Percentiles rank a stretch among this genome's conserved stretches.
Conservation (phyloP, 2,888 invertebrate genomes). For the Perizoma flavofasciatum region DNA sequence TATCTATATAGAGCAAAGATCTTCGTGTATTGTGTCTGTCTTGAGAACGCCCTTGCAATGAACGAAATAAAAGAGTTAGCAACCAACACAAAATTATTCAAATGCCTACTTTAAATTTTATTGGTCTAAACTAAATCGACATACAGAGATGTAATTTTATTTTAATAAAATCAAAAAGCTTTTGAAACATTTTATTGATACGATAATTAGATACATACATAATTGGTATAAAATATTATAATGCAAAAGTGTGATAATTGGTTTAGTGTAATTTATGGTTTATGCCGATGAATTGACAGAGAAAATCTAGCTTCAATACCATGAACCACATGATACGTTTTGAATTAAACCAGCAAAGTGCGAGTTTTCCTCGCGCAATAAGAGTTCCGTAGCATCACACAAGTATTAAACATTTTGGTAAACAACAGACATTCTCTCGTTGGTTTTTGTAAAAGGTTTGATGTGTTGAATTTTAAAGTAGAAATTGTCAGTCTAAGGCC, state of each 20-base stretch:
- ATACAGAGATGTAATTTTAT: not conserved
- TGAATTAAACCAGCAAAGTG: not conserved
- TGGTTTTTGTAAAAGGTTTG: no score
- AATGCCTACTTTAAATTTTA: not conserved
- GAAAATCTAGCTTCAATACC: not conserved
- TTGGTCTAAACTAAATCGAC: constrained; percentile 12
- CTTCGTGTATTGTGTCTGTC: constrained; percentile 44
- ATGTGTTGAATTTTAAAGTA: no score
- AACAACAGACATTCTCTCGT: no score
- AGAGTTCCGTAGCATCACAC: no score
- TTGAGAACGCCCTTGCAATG: constrained; percentile 67
- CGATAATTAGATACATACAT: constrained; percentile 30
- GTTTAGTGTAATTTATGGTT: constrained; percentile 23
- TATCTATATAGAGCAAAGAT: constrained; percentile 63
- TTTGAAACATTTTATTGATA: constrained; percentile 35
- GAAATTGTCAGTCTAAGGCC: no score
- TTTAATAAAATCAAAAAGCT: constrained; percentile 12
- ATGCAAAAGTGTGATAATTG: constrained; percentile 42
- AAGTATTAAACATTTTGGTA: no score
- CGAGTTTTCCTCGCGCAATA: no score
- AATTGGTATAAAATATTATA: constrained; percentile 35
- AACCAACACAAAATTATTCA: constrained; percentile 29
- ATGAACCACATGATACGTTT: not conserved
- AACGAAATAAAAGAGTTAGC: constrained; percentile 45
- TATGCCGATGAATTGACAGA: constrained; percentile 7